Percentiles rank a stretch among this genome's conserved stretches.
Evolutionary conservation across 1,140 invertebrate species (phyloP).

Genomic region (Charaxes varanes): DNA sequence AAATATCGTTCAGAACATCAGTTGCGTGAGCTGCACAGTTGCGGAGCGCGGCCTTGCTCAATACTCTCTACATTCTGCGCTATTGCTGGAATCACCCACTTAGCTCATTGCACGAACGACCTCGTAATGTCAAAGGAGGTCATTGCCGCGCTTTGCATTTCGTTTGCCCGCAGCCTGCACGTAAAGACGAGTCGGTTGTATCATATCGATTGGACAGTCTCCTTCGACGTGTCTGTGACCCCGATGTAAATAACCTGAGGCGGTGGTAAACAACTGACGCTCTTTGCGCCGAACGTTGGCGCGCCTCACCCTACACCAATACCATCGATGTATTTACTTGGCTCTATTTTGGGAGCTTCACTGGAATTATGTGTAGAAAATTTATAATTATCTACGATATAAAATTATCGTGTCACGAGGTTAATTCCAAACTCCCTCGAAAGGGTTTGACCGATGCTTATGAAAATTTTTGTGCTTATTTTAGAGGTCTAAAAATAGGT

Average conservation of each 20-base stretch:
- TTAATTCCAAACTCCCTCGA: no score
- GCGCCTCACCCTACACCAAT: constrained; percentile 34
- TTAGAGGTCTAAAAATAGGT: no score
- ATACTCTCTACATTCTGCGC: constrained; percentile 42
- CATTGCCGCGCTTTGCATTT: constrained; percentile 52
- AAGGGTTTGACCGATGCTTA: no score
- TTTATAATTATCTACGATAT: no score
- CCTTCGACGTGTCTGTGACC: constrained; percentile 69
- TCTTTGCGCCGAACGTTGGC: constrained; percentile 59
- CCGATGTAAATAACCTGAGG: constrained; percentile 71
- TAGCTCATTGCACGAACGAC: constrained; percentile 64
- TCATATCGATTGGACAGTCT: constrained; percentile 61
- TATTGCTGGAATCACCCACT: constrained; percentile 47
- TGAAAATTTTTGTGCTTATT: no score
- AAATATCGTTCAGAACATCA: constrained; percentile 5
- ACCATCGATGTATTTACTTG: constrained; percentile 45
- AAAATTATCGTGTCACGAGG: no score
- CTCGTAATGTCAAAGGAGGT: constrained; percentile 62
- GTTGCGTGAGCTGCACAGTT: constrained; percentile 13
- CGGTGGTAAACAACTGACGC: constrained; percentile 65
- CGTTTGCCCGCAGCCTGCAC: constrained; percentile 31
- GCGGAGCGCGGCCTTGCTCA: constrained; percentile 46
- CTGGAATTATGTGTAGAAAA: no score
- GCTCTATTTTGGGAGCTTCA: no score
- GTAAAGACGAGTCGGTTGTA: constrained; percentile 52